Evolutionary conservation across 2,888 invertebrate species (phyloP).

Genomic region (Andrena camellia): DNA sequence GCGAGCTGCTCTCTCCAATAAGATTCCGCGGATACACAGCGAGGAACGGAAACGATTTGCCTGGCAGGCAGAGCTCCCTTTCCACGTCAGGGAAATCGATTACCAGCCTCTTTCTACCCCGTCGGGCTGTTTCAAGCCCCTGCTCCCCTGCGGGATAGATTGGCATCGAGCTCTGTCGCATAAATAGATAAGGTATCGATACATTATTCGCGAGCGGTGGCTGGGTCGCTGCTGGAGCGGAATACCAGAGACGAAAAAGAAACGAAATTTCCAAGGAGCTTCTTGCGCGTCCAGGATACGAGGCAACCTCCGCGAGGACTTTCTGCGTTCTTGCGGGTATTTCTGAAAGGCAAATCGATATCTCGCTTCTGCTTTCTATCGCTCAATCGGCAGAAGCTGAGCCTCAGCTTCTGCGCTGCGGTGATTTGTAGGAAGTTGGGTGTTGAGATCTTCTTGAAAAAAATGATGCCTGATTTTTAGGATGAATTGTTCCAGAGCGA

Average conservation of each 20-base stretch:
- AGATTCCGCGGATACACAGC: constrained; percentile 64
- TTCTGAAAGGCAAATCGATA: constrained; percentile 39
- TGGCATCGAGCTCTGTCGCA: constrained; percentile 77
- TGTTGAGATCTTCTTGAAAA: too few species aligned
- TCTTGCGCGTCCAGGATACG: constrained; percentile 42
- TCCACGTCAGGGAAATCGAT: constrained; percentile 70
- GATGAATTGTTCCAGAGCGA: too few species aligned
- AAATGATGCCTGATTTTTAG: too few species aligned
- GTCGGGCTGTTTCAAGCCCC: constrained; percentile 59
- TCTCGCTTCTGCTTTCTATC: background rate
- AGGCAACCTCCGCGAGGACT: constrained; percentile 7
- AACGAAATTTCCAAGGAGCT: constrained; percentile 51
- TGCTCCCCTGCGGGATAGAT: constrained; percentile 62
- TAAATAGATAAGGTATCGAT: constrained; percentile 78
- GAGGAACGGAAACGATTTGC: constrained; percentile 73
- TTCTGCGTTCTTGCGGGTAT: constrained; percentile 11
- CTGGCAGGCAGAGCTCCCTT: constrained; percentile 66
- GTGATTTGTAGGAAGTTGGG: background rate
- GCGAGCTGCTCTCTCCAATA: constrained; percentile 62
- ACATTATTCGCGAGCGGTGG: constrained; percentile 74
- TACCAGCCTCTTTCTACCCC: constrained; percentile 66
- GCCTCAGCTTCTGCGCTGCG: background rate
- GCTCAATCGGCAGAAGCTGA: background rate
- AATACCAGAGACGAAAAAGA: constrained; percentile 43
- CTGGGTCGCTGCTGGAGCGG: constrained; percentile 34